Conservation (phyloP, 2,888 invertebrate species). For the Drosophila affinis region DNA sequence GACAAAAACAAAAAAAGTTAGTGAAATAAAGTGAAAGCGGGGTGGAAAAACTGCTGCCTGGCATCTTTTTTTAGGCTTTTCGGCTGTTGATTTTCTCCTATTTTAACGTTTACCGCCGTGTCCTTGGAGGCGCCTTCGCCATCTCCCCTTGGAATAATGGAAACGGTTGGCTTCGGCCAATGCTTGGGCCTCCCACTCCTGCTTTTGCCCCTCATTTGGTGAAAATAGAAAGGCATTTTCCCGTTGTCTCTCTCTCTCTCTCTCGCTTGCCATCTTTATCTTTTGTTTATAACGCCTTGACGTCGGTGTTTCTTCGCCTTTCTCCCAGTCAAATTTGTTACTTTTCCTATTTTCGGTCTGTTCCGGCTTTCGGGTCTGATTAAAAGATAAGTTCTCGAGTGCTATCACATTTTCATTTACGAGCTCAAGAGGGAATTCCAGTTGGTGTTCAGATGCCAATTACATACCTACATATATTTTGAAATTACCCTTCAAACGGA, state of each 20-base stretch:
- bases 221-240: conserved; percentile 29
- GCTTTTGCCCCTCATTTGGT: neutral
- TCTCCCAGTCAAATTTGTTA: conserved; percentile 23
- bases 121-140: conserved; percentile 18
- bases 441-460: neutral
- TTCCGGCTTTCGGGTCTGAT: conserved; percentile 55
- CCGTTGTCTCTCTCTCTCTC: conserved; percentile 23
- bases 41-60: conserved; percentile 61
- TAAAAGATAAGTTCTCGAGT: conserved; percentile 55
- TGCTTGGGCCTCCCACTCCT: conserved; percentile 37
- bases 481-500: neutral
- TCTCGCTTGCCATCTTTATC: conserved; percentile 4
- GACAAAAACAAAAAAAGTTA: conserved; percentile 17
- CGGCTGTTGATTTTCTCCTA: conserved; percentile 66
- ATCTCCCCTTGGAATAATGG: conserved; percentile 55
- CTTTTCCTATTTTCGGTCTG: conserved; percentile 18
- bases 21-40: conserved; percentile 30
- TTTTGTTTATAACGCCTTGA: conserved; percentile 49
- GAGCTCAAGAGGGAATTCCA: conserved; percentile 34
- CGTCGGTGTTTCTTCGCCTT: conserved; percentile 28
- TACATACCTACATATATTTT: neutral
- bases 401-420: conserved; percentile 4
- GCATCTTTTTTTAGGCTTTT: conserved; percentile 65
- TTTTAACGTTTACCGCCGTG: conserved; percentile 45
- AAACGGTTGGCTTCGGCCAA: conserved; percentile 48